Base-by-base conservation (phyloP, 1,140 invertebrate species). In the Olivierus martensii region DNA sequence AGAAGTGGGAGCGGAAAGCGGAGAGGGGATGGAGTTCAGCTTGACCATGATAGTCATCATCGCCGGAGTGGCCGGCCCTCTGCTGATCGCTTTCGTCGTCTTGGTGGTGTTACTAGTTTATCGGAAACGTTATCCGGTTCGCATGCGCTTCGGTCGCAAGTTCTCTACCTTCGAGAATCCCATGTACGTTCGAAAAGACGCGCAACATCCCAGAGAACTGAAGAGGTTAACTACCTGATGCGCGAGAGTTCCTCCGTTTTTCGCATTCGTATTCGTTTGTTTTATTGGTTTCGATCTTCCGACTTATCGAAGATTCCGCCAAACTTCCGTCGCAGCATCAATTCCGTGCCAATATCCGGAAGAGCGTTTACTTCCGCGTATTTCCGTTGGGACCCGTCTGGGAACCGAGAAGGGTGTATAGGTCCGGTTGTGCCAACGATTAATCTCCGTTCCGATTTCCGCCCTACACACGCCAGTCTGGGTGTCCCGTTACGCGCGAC, bases 141-240 rank as follows among this genome's bases (percentile, higher is more conserved):
- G 69, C 38, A 67, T 69, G 59, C 61, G 62, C 1, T 52, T 70
- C 9, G 67, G 67, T 12, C 52, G 65, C 17, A 65, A 66, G 21
- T 71, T 71, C 57, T 65, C 57, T 36, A 68, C 66, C 17, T 69
- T 70, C 53, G 63, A 65, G 34, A 71, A 71, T 50, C 69, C 69
- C 10, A 55, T 55, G 53, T 55, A 55, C 34, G 49, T 70, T 65
- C 46, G 57, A 53, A 43, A 62, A 62, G 48, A 58, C 49, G 17
- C 46, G n/a, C 51, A 53, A 19, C 35, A 55, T 28, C 53, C 53
- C 9, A 39, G 49, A 47, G 53, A 55, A 37, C 28, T 55, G 2
- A 51, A 50, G 12, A 37, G 53, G 35, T 18, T 54, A 10, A 54
- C 53, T 11, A 54, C 36, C n/a, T 54, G 47, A 12, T 28, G 15